Base-by-base conservation (phyloP, 2,113 vertebrate genomes). In the Cyanoramphus novaezelandiae region DNA sequence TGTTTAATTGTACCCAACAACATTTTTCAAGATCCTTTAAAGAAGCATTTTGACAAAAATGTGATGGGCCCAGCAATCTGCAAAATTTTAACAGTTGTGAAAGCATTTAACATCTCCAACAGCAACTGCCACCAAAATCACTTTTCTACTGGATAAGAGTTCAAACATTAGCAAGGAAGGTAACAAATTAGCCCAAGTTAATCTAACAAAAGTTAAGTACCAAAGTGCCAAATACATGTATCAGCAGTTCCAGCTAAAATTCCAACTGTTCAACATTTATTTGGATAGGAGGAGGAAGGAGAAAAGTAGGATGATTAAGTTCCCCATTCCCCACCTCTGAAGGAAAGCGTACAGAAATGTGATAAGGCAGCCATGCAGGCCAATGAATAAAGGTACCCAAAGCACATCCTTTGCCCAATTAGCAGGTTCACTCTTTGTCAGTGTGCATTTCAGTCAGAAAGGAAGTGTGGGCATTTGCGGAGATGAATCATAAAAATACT, bases 291-390 rank as follows among this genome's bases (percentile, higher is more conserved):
- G 6, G 9, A 90, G 2, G 21, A 77, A 69, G 9, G 16, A 52
- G 5, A 75, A 46, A 86, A 78, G 13, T 18, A 71, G 27, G 31
- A 59, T 85, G 19, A 63, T 44, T 24, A 82, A n/a, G 23, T 13
- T 47, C 7, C 20, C 14, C 8, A 5, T 25, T 90, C 43, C 41
- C 13, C 25, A 33, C 2, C 57, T 57, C 77, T 63, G 43, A 70
- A 81, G 17, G 19, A 77, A 86, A 83, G 43, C 0, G 0, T 55
- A 21, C n/a, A 84, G 46, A 19, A 53, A 71, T 33, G 47, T 0
- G 0, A 11, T 1, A 50, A 50, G 0, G 0, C 33, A 77, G 41
- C 31, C 5, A 0, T 6, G 6, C 10, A 35, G 50, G 55, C 80
- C 1, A 1, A 46, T 19, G 17, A 84, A 43, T 15, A 67, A 35